Percentiles rank a stretch among this genome's conserved stretches.
Conservation (phyloP, 2,888 invertebrate species). For the Acanthoscelides obtectus region DNA sequence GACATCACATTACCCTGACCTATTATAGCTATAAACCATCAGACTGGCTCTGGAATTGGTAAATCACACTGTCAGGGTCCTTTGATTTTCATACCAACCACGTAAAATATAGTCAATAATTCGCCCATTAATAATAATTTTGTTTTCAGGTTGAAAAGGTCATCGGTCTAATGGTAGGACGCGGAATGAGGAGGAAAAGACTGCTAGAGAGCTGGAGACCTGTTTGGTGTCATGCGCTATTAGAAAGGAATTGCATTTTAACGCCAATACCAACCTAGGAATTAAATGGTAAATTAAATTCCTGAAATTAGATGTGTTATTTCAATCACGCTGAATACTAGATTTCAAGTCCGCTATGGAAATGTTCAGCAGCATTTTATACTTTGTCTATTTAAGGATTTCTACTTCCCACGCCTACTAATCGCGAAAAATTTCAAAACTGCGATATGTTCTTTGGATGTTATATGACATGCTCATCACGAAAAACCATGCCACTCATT, state of each 20-base stretch:
- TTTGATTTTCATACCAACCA: neutral
- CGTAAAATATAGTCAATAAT: conserved; percentile 3
- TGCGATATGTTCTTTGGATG: too few species aligned
- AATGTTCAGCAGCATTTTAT: too few species aligned
- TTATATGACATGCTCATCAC: too few species aligned
- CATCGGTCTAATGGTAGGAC: neutral
- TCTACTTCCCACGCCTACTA: too few species aligned
- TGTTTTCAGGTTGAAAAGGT: neutral
- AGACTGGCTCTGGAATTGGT: neutral
- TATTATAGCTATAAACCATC: neutral
- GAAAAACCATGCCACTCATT: too few species aligned
- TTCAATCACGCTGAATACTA: too few species aligned
- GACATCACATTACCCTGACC: neutral
- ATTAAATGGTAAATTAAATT: neutral
- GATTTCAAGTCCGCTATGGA: too few species aligned
- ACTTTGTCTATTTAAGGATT: too few species aligned
- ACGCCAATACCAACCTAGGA: neutral
- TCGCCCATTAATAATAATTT: conserved; percentile 3
- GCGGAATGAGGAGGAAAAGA: neutral
- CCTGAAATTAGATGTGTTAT: neutral
- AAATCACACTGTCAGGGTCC: neutral
- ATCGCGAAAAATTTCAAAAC: too few species aligned
- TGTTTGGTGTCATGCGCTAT: neutral
- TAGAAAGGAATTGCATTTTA: neutral
- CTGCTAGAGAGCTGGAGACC: neutral